Evolutionary conservation across 2,888 invertebrate genomes (phyloP), one percentile per base, ranked within the genome.

Genomic region (Trichogramma dendrolimi): DNA sequence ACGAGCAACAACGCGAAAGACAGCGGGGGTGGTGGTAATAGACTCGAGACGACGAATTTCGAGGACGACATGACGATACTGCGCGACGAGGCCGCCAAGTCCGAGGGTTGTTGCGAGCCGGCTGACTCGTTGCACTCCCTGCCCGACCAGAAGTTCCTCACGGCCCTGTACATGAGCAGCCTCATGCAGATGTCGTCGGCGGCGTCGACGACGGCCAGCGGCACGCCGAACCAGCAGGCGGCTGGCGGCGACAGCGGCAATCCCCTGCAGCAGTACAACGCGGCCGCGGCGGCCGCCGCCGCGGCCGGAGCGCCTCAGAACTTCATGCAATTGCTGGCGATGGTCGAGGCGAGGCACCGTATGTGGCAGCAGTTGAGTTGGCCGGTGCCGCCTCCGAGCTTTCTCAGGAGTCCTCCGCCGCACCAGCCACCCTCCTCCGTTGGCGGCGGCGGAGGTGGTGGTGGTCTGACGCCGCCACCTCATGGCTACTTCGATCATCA

Each of bases 101-200:
- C 68, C 59, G 72, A 74, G 55, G 64, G 69, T 1, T n/a, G n/a
- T n/a, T 52, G 55, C 4, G 39, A 49, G 14, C 65, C 65, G 14
- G 55, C n/a, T 39, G 66, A 66, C 56, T 49, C 63, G 14, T 70
- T 69, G 14, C 65, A 75, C 54, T 75, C 75, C 10, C 68, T 73
- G 4, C 70, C 74, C n/a, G 80, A 80, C 68, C 78, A 80, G 61
- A 79, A 80, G 68, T 75, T 80, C 58, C 71, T 80, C 27, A 75
- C 76, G 7, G 80, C 79, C 4, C 72, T 80, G 55, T 79, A 80
- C 67, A 79, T 80, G 77, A 79, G 78, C 67, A 79, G 78, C 62
- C 67, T 79, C 55, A 76, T 79, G 75, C 75, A 79, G 62, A 75
- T 78, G 76, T 77, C 77, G 11, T 75, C 72, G 65, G 68, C 75